Base-by-base conservation (phyloP, 2,113 vertebrate species). In the Ranitomeya imitator region DNA sequence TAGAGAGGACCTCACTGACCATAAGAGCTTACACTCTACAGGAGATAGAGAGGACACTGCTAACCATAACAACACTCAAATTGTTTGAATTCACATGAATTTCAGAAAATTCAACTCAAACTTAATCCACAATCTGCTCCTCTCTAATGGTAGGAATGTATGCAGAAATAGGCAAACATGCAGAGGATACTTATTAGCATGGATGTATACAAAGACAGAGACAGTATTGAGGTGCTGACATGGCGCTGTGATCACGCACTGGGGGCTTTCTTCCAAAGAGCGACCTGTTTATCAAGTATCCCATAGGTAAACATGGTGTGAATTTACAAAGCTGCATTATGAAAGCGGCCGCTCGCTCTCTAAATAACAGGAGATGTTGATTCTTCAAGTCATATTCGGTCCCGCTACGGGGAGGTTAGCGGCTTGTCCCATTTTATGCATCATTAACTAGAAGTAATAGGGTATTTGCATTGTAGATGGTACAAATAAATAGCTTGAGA, bases 391-490 rank as follows among this genome's bases (percentile, higher is more conserved):
- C 73, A 21, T 71, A 57, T 87, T 57, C 14, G 37, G 14, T 57
- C 12, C 65, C 37, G 87, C 79, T 67, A 79, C 6, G 54, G n/a
- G 18, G 51, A 84, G 73, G 81, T 84, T 89, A 85, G 81, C 3
- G 57, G 73, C 73, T 85, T 83, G 45, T 89, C 60, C 51, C 23
- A 85, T 89, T 89, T 79, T 37, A 18, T 89, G 87, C 87, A 78
- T 89, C 82, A 89, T 85, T 85, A 85, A 45, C 82, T 54, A 89
- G 57, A 23, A 55, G 71, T 89, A 89, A 89, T 85, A 57, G 87
- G 82, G 65, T 85, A 89, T 89, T 89, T 89, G 82, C 82, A 89
- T 89, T 89, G 81, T 79, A 79, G 87, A 85, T 84, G 81, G 77
- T 89, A 51, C 45, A 85, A 84, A 89, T 79, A 85, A 84, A 89